Conservation (phyloP, 1,140 invertebrate species). For the Lamellibrachia luymesi region DNA sequence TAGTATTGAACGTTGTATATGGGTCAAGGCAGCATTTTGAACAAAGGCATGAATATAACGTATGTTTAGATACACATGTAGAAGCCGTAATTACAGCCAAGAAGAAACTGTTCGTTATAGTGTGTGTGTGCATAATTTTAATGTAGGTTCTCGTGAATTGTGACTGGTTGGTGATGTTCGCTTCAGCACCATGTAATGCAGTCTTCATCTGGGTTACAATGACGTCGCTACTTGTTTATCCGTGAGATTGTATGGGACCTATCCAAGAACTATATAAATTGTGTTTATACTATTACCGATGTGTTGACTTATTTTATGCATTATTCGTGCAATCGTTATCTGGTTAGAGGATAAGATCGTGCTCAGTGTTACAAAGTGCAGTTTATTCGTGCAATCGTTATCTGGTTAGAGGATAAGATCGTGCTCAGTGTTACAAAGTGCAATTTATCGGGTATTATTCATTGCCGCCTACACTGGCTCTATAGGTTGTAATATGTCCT, state of each 20-base stretch:
- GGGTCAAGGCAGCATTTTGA: constrained; percentile 3
- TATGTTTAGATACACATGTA: constrained; percentile 5
- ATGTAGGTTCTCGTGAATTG: neutral
- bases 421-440: too few relatives aligned
- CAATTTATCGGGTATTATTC: too few relatives aligned
- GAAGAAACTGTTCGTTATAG: neutral
- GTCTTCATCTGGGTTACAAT: neutral
- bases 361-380: too few relatives aligned
- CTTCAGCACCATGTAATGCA: neutral
- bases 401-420: too few relatives aligned
- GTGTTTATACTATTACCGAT: neutral
- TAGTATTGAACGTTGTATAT: neutral
- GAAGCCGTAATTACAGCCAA: neutral
- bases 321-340: neutral
- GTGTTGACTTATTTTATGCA: neutral
- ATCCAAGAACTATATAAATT: neutral
- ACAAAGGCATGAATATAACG: neutral
- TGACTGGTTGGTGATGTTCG: neutral
- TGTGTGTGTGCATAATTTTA: neutral
- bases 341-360: neutral
- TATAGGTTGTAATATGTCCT: too few relatives aligned
- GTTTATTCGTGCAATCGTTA: neutral
- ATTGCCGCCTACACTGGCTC: too few relatives aligned
- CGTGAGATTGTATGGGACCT: neutral
- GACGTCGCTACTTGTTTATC: neutral